Conservation (phyloP, 2,113 vertebrate species). For the Hydrochoerus hydrochaeris region DNA sequence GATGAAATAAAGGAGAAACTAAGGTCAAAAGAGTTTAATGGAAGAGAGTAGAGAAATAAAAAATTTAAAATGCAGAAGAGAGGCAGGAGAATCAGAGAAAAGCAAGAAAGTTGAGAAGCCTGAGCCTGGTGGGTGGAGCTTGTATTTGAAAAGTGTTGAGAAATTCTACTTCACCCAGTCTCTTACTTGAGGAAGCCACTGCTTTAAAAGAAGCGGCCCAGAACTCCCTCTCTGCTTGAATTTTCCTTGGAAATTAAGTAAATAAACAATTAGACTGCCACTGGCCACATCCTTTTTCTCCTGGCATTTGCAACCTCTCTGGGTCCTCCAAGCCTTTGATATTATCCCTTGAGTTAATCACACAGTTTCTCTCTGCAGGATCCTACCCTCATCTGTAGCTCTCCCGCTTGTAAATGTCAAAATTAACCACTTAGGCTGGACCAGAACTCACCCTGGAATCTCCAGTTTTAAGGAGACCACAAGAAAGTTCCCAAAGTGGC, state of each 20-base stretch:
- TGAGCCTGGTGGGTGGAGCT: neutral
- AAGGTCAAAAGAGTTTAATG: neutral
- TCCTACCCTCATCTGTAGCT: neutral
- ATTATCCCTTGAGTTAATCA: neutral
- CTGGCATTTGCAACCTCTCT: conserved; percentile 38
- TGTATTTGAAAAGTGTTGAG: neutral
- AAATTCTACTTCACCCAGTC: neutral
- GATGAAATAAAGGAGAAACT: neutral
- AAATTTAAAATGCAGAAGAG: neutral
- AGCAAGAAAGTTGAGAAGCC: neutral
- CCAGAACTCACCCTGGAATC: neutral
- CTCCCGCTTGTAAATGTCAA: neutral
- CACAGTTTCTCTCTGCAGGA: neutral
- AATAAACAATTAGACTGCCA: conserved; percentile 55
- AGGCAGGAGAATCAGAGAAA: neutral
- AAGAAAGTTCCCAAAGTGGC: neutral
- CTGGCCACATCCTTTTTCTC: conserved; percentile 62
- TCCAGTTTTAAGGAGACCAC: neutral
- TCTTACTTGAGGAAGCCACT: neutral
- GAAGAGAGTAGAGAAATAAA: neutral
- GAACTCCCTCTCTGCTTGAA: conserved; percentile 18
- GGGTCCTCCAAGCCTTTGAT: conserved; percentile 44
- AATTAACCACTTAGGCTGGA: neutral
- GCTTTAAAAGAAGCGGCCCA: conserved; percentile 24
- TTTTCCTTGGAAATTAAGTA: conserved; percentile 43